These are phyloP conservation scores for Amphiduros pacificus DNA, from an alignment of 2,888 invertebrate genomes.

Conservation along the genomic window DNA sequence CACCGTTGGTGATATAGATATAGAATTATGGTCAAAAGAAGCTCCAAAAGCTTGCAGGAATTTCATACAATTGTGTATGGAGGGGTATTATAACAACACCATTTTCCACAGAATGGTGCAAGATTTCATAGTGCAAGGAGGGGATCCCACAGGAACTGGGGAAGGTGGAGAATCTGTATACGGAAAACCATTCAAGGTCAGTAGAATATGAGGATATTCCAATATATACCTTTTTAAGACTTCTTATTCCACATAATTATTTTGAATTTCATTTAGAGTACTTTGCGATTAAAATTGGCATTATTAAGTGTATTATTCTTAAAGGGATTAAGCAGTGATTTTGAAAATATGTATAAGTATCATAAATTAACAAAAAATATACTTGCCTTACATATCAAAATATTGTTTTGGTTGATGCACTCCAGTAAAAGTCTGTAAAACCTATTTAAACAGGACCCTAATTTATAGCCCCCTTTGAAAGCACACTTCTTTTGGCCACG, in stretches of 20 bases:
- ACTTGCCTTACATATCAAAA: too few species aligned
- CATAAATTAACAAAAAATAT: too few species aligned
- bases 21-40: conserved; percentile 97
- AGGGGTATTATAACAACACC: conserved; percentile 85
- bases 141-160: conserved; percentile 95
- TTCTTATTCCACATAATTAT: background rate
- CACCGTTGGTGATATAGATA: conserved; percentile 92
- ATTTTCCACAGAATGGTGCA: conserved; percentile 93
- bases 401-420: too few species aligned
- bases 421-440: too few species aligned
- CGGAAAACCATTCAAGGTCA: conserved; percentile 86
- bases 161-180: conserved; percentile 96
- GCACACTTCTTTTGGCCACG: too few species aligned
- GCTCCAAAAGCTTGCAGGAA: conserved; percentile 91
- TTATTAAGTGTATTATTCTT: too few species aligned
- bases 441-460: too few species aligned
- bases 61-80: conserved; percentile 93
- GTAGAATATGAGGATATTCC: background rate
- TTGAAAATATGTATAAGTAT: too few species aligned
- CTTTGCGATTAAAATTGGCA: too few species aligned
- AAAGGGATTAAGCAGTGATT: too few species aligned
- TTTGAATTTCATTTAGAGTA: too few species aligned
- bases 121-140: conserved; percentile 94
- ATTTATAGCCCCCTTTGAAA: too few species aligned
- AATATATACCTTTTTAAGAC: background rate